These are phyloP conservation scores for Cardinalis cardinalis DNA, from an alignment of 2,113 vertebrate genomes.

Conservation along the genomic window DNA sequence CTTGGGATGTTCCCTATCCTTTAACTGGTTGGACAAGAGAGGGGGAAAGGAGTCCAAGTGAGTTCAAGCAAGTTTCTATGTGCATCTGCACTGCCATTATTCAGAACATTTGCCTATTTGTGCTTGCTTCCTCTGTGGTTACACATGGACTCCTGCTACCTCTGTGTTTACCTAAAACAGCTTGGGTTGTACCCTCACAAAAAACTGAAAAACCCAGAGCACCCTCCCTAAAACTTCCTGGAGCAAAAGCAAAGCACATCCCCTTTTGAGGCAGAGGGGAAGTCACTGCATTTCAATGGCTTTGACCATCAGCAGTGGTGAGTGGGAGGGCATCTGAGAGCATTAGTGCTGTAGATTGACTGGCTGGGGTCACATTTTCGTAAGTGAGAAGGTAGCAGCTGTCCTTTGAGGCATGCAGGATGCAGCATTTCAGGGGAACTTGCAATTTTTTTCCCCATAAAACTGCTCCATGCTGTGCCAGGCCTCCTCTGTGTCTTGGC, in stretches of 20 bases:
- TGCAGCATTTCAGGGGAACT: constrained; percentile 15
- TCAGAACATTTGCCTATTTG: constrained; percentile 23
- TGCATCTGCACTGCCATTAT: not conserved
- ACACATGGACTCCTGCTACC: not conserved
- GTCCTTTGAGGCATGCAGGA: constrained; percentile 41
- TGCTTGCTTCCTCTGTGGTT: not conserved
- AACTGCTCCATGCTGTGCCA: not conserved
- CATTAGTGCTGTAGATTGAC: not conserved
- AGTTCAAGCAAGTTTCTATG: constrained; percentile 15
- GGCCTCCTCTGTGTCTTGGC: not conserved
- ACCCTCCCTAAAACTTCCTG: not conserved
- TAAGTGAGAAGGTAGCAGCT: constrained; percentile 59
- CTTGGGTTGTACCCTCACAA: not conserved
- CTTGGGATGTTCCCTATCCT: not conserved
- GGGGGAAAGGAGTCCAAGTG: constrained; percentile 2
- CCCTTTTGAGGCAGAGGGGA: not conserved
- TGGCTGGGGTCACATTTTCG: constrained; percentile 30
- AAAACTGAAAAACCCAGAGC: not conserved
- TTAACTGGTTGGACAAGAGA: constrained; percentile 45
- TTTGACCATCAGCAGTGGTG: constrained; percentile 13
- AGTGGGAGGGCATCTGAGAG: not conserved
- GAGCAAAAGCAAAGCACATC: not conserved
- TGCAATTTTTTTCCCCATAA: not conserved
- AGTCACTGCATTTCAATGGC: not conserved
- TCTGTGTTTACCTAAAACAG: not conserved